Base-by-base conservation (phyloP, 2,797 vertebrate genomes). In the Crocodylus rhombifer region DNA sequence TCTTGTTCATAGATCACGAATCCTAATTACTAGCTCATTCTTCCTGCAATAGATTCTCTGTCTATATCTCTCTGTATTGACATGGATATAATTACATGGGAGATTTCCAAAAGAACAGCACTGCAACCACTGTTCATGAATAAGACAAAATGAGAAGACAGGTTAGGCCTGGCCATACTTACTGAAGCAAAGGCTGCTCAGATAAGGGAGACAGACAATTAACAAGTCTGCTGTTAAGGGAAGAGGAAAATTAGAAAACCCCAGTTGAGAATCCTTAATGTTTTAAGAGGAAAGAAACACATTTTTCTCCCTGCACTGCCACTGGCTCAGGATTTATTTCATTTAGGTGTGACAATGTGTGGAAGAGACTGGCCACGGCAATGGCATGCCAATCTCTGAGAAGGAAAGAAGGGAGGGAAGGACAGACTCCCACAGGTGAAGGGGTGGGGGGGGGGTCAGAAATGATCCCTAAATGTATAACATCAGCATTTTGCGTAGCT, bases 181-280 rank as follows among this genome's bases (percentile, higher is more conserved):
- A 78, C 23, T 6, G 77, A 62, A 62, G 60, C 36, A 61, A 36
- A 82, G 62, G 14, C 0, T 82, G 33, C 15, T 33, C 67, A 77
- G 73, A 64, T 42, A 36, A 86, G 7, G 28, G 16, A 96, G 60
- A 57, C 71, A 65, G 86, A 67, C 76, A 82, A 25, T 42, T 36
- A 42, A 87, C 36, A 80, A 33, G 0, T 0, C 61, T 82, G 84
- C 73, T 90, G 75, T 83, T 94, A 62, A 58, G 26, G 73, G 60
- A 42, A 28, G 20, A 61, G 60, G 80, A 95, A 42, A 71, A 69
- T 73, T 78, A 36, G 88, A 89, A 94, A 91, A 21, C 80, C 84
- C 86, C 93, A 1, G 0, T 0, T 0, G 94, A 88, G 77, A 84
- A 86, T 92, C 82, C 93, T 83, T 62, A 65, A 94, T 86, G 73